These are phyloP conservation scores for Dorcus hopei DNA, from an alignment of 2,888 invertebrate species.

Conservation along the genomic window DNA sequence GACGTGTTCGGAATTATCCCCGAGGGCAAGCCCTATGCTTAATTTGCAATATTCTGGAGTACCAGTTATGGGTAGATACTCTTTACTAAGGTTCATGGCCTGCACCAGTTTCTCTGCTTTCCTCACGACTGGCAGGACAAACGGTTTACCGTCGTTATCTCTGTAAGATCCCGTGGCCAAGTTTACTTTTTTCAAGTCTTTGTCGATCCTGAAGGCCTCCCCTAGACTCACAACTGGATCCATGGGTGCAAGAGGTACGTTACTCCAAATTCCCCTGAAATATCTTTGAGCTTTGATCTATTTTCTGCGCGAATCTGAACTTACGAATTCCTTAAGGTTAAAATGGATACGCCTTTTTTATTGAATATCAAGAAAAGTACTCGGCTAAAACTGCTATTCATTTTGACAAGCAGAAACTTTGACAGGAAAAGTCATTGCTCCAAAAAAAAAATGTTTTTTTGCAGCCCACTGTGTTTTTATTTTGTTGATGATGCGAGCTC, in stretches of 20 bases:
- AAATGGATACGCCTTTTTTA: too few relatives aligned
- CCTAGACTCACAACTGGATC: constrained; percentile 97
- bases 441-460: too few relatives aligned
- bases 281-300: neutral
- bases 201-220: constrained; percentile 90
- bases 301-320: too few relatives aligned
- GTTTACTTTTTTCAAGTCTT: constrained; percentile 91
- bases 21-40: constrained; percentile 85
- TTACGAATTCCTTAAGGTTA: too few relatives aligned
- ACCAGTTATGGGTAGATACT: constrained; percentile 92
- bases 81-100: constrained; percentile 76
- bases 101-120: constrained; percentile 78
- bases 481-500: too few relatives aligned
- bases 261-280: constrained; percentile 77
- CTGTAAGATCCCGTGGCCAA: constrained; percentile 95
- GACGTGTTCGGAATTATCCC: constrained; percentile 67
- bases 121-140: constrained; percentile 82
- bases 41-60: constrained; percentile 77
- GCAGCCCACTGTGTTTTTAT: too few relatives aligned
- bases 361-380: too few relatives aligned
- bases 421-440: too few relatives aligned
- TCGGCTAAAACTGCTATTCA: too few relatives aligned
- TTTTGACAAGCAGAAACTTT: too few relatives aligned
- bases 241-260: constrained; percentile 94
- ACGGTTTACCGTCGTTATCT: constrained; percentile 96